Evolutionary conservation across 2,113 vertebrate genomes (phyloP).

Genomic region (Leptodactylus fuscus): DNA sequence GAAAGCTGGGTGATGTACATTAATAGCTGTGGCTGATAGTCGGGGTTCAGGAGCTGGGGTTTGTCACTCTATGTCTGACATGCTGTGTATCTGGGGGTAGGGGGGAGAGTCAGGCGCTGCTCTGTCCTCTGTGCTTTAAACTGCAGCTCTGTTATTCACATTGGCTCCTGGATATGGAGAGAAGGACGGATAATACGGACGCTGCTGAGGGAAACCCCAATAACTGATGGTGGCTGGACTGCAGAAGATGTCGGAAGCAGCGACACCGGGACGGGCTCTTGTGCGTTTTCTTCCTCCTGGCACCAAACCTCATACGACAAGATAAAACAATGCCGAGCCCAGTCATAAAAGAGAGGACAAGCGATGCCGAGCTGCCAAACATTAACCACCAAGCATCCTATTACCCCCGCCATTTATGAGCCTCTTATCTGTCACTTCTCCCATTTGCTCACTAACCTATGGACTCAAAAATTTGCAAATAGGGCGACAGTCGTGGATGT

Average conservation of each 20-base stretch:
- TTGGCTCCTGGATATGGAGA: no score
- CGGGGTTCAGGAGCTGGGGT: no score
- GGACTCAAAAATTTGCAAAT: constrained; percentile 36
- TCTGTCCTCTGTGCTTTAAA: background rate
- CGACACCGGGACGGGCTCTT: background rate
- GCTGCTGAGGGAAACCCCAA: no score
- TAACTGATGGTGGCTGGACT: no score
- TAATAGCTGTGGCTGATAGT: background rate
- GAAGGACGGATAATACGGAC: no score
- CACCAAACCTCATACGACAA: background rate
- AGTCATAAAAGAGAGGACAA: constrained; percentile 7
- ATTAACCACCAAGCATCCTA: constrained; percentile 36
- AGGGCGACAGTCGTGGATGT: background rate
- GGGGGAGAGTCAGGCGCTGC: no score
- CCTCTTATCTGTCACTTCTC: constrained; percentile 44
- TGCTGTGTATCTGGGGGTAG: no score
- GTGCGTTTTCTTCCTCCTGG: no score
- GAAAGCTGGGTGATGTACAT: background rate
- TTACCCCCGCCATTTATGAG: constrained; percentile 39
- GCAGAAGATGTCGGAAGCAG: no score
- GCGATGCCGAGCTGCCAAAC: constrained; percentile 43
- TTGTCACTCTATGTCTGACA: no score
- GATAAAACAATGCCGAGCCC: background rate
- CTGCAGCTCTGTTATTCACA: background rate
- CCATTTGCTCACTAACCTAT: constrained; percentile 43